Percentiles rank a stretch among this genome's conserved stretches.
phyloP scores from a whole-genome alignment of 2,888 invertebrate genomes.

The Andricus curvator region DNA sequence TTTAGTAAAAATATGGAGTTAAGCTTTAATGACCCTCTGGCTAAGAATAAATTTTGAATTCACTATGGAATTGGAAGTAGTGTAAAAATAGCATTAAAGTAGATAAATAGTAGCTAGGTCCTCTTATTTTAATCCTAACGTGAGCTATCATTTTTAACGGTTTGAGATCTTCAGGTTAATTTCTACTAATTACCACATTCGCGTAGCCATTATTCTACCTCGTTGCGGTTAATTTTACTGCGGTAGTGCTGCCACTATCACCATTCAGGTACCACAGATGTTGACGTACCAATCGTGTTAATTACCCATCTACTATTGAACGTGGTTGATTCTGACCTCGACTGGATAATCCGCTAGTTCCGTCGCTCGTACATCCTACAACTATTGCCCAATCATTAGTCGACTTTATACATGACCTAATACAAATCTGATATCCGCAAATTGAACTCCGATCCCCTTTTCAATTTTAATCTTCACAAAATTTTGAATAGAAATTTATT shows the following conservation, averaged over 20 bases:
- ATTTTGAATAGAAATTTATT: no score
- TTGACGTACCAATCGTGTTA: constrained; percentile 36
- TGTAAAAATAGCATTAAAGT: background rate
- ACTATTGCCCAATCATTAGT: constrained; percentile 27
- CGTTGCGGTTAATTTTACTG: constrained; percentile 39
- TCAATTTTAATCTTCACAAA: no score
- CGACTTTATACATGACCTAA: background rate
- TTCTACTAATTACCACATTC: constrained; percentile 34
- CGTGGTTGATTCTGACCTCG: constrained; percentile 40
- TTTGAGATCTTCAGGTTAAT: constrained; percentile 15
- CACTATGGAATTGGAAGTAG: background rate
- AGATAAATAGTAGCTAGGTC: background rate
- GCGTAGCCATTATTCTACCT: constrained; percentile 32
- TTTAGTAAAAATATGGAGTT: no score
- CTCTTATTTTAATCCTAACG: background rate
- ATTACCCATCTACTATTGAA: constrained; percentile 41
- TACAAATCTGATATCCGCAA: background rate
- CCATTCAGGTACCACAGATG: constrained; percentile 39
- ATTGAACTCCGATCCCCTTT: background rate
- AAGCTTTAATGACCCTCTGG: no score
- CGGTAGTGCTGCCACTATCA: constrained; percentile 32
- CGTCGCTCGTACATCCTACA: constrained; percentile 1
- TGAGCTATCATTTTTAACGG: background rate
- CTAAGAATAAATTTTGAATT: background rate
- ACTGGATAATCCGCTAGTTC: constrained; percentile 32